phyloP scores from a whole-genome alignment of 1,140 invertebrate genomes.

The Coptotermes formosanus region DNA sequence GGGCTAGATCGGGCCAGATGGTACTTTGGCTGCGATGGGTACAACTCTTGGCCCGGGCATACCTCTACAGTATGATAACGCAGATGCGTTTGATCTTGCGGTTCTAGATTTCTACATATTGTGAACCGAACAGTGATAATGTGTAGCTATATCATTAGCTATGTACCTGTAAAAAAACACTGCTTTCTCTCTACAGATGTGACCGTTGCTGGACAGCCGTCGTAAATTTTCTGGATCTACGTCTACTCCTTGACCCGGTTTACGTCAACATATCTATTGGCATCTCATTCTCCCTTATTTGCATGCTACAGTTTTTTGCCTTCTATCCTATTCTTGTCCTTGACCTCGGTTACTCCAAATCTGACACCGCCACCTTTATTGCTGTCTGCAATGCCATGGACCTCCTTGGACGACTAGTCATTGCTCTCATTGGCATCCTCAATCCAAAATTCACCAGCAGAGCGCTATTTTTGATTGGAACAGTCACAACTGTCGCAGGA shows the following conservation, averaged over 20 bases:
- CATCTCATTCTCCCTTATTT: conserved; percentile 56
- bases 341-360: conserved; percentile 51
- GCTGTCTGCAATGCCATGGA: conserved; percentile 56
- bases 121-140: too few species aligned
- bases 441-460: conserved; percentile 50
- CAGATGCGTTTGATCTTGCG: too few species aligned
- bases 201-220: conserved; percentile 38
- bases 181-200: background rate
- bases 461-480: conserved; percentile 53
- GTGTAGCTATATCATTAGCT: too few species aligned
- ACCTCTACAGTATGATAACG: too few species aligned
- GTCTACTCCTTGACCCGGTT: conserved; percentile 57
- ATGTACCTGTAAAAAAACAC: background rate
- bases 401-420: conserved; percentile 50
- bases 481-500: conserved; percentile 50
- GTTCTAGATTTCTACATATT: too few species aligned
- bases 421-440: conserved; percentile 51
- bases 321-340: conserved; percentile 55
- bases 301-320: conserved; percentile 63
- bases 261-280: conserved; percentile 57
- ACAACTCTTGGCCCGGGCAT: too few species aligned
- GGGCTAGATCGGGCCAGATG: too few species aligned
- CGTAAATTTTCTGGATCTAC: conserved; percentile 63
- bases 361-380: conserved; percentile 52
- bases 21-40: too few species aligned